Percentiles rank a stretch among this genome's conserved stretches.
Evolutionary conservation across 2,888 invertebrate species (phyloP).

Genomic region (Tenthredo livida): DNA sequence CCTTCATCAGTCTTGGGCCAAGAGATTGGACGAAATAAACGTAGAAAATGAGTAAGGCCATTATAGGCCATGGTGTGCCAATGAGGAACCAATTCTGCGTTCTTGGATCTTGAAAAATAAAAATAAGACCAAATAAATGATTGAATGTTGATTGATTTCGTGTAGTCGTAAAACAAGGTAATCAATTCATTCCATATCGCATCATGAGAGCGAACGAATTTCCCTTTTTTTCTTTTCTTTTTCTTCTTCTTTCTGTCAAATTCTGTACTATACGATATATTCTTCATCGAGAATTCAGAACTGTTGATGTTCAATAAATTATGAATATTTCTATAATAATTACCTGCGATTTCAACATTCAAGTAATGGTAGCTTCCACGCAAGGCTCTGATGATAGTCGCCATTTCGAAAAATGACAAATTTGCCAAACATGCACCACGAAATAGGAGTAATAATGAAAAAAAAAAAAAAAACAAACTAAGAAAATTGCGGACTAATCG

Average conservation of each 20-base stretch:
- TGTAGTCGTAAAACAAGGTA: neutral
- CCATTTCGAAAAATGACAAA: slow-evolving; percentile 63
- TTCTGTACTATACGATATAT: neutral
- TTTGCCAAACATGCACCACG: neutral
- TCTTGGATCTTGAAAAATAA: slow-evolving; percentile 81
- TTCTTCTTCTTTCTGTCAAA: neutral
- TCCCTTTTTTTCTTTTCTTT: neutral
- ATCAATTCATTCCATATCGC: neutral
- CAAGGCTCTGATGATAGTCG: slow-evolving; percentile 66
- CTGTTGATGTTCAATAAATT: neutral
- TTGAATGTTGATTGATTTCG: neutral
- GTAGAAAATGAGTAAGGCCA: slow-evolving; percentile 82
- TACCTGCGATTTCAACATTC: slow-evolving; percentile 73
- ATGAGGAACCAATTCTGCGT: slow-evolving; percentile 85
- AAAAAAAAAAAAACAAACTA: no score
- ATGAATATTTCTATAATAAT: slow-evolving; percentile 7
- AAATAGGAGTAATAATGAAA: neutral
- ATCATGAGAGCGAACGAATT: no score
- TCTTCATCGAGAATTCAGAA: neutral
- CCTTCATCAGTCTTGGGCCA: slow-evolving; percentile 87
- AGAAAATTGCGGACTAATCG: neutral
- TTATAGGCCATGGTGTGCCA: slow-evolving; percentile 83
- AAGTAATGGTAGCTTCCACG: slow-evolving; percentile 66
- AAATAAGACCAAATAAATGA: slow-evolving; percentile 1
- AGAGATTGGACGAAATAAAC: slow-evolving; percentile 85